Evolutionary conservation across 2,113 vertebrate species (phyloP).

Genomic region (Phyllopteryx taeniolatus): DNA sequence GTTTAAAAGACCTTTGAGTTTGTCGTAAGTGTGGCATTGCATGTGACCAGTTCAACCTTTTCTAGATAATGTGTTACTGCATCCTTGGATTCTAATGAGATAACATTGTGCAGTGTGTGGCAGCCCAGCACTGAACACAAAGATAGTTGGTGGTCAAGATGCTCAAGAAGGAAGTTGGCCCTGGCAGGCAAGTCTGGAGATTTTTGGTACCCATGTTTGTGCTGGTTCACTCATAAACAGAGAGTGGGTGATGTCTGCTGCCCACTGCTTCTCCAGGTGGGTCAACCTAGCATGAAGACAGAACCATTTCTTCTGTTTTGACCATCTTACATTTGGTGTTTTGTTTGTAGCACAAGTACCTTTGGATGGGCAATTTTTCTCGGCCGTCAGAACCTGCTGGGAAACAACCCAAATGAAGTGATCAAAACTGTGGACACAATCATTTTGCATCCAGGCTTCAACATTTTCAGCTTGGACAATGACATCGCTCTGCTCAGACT

Average conservation of each 20-base stretch:
- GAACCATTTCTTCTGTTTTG: neutral
- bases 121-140: slow-evolving; percentile 18
- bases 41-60: neutral
- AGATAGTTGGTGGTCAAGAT: slow-evolving; percentile 61
- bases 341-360: neutral
- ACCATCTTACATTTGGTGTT: neutral
- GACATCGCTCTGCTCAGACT: slow-evolving; percentile 71
- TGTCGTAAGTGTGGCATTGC: no score
- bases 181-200: slow-evolving; percentile 64
- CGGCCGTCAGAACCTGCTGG: slow-evolving; percentile 21
- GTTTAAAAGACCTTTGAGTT: no score
- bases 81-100: neutral
- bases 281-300: neutral
- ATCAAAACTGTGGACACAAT: slow-evolving; percentile 3
- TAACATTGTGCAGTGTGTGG: slow-evolving; percentile 3
- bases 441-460: slow-evolving; percentile 51
- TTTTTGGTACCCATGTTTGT: slow-evolving; percentile 62
- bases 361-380: slow-evolving; percentile 12
- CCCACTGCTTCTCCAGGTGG: slow-evolving; percentile 71
- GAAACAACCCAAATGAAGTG: neutral
- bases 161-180: slow-evolving; percentile 62
- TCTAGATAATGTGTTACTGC: neutral
- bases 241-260: slow-evolving; percentile 72
- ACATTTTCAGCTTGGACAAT: slow-evolving; percentile 40
- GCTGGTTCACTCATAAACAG: slow-evolving; percentile 71